A percentile compares a stretch with the other conserved stretches of the same genome.
These are phyloP conservation scores for Zaprionus vittiger DNA, from an alignment of 1,140 invertebrate genomes.

Conservation along the genomic window DNA sequence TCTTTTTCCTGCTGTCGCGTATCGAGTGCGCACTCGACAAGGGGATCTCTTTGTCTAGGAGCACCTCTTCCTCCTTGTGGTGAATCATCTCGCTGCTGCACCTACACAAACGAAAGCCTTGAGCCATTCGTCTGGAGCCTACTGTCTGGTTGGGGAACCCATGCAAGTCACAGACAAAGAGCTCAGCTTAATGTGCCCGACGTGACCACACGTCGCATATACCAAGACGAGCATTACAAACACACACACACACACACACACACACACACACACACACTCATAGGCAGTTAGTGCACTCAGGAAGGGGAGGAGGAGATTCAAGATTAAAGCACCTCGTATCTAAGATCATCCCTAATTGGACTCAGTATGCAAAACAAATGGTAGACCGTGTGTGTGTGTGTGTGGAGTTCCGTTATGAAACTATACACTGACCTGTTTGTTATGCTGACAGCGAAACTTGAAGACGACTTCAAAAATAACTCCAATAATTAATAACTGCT, in stretches of 20 bases:
- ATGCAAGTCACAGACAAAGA: conserved; percentile 18
- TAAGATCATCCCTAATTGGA: conserved; percentile 1
- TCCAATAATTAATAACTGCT: background rate
- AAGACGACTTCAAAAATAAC: background rate
- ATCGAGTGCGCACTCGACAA: background rate
- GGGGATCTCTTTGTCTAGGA: conserved; percentile 40
- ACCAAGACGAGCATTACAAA: background rate
- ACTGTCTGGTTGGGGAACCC: conserved; percentile 17
- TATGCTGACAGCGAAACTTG: background rate
- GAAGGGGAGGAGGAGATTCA: background rate
- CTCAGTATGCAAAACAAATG: background rate
- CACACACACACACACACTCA: background rate
- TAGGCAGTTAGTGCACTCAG: background rate
- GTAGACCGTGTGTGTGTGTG: background rate
- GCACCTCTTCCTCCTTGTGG: background rate
- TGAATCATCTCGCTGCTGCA: conserved; percentile 29
- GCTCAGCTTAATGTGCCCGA: conserved; percentile 5
- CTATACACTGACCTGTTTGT: background rate
- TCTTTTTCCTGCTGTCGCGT: background rate
- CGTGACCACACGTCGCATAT: conserved; percentile 18
- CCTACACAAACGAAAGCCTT: conserved; percentile 29
- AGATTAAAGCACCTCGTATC: background rate
- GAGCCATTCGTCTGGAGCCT: conserved; percentile 3
- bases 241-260: background rate
- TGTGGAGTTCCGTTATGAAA: background rate